Evolutionary conservation across 1,140 invertebrate genomes (phyloP).

Genomic region (Limonius californicus): DNA sequence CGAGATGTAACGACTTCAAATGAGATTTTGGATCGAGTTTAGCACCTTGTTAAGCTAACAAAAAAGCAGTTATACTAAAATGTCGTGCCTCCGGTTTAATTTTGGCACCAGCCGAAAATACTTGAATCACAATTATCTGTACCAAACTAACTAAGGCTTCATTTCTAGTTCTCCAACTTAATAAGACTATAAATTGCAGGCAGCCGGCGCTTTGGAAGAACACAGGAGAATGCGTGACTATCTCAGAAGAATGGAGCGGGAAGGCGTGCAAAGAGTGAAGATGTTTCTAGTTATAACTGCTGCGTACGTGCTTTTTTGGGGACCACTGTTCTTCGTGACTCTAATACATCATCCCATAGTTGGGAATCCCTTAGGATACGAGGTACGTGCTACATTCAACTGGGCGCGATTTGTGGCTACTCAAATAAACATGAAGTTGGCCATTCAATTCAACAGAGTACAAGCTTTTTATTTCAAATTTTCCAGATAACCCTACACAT

Average conservation of each 20-base stretch:
- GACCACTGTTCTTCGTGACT: constrained; percentile 81
- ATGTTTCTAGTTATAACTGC: constrained; percentile 83
- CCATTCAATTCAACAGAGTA: too few species aligned
- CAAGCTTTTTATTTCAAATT: neutral
- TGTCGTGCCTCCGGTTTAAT: too few species aligned
- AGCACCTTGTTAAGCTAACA: too few species aligned
- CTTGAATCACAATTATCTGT: too few species aligned
- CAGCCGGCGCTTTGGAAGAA: constrained; percentile 59
- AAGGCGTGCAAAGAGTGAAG: constrained; percentile 72
- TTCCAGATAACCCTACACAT: constrained; percentile 80
- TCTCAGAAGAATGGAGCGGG: constrained; percentile 69
- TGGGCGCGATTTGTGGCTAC: neutral
- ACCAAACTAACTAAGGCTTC: too few species aligned
- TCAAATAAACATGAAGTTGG: too few species aligned
- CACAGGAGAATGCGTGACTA: constrained; percentile 74
- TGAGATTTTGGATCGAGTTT: too few species aligned
- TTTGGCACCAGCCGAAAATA: too few species aligned
- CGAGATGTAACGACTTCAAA: too few species aligned
- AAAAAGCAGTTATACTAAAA: too few species aligned
- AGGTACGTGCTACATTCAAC: constrained; percentile 29
- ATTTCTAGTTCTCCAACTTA: too few species aligned
- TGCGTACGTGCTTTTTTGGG: constrained; percentile 84
- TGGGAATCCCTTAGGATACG: constrained; percentile 50
- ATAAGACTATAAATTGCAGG: too few species aligned
- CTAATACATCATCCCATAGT: constrained; percentile 68